These are phyloP conservation scores for Myripristis jacobus DNA, from an alignment of 2,797 vertebrate genomes.

Conservation along the genomic window DNA sequence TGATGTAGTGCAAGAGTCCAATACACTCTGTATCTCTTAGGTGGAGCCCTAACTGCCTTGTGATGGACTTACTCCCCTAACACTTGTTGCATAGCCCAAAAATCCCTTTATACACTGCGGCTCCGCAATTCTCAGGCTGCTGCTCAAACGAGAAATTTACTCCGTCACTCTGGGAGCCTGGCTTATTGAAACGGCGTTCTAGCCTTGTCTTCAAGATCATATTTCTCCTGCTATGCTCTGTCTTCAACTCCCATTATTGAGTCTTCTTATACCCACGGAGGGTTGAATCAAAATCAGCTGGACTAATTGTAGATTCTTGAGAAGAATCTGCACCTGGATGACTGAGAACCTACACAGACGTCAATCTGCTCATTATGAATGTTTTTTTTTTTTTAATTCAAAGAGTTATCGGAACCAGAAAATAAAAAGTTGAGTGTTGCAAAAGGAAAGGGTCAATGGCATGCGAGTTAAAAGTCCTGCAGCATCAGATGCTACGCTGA, in stretches of 20 bases:
- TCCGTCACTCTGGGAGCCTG: constrained; percentile 29
- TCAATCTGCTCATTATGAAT: constrained; percentile 28
- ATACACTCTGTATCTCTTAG: constrained; percentile 41
- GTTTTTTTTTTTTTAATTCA: too few species aligned
- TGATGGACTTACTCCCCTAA: constrained; percentile 15
- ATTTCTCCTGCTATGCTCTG: constrained; percentile 58
- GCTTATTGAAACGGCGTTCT: constrained; percentile 46
- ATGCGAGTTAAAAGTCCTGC: constrained; percentile 25
- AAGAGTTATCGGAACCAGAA: constrained; percentile 13
- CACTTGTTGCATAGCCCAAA: constrained; percentile 20
- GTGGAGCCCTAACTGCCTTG: constrained; percentile 43
- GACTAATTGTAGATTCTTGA: too few species aligned
- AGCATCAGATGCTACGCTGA: constrained; percentile 44
- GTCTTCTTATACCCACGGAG: too few species aligned
- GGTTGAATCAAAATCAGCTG: too few species aligned
- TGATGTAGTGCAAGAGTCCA: constrained; percentile 62
- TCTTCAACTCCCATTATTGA: constrained; percentile 42
- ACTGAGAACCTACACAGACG: too few species aligned
- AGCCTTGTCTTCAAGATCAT: constrained; percentile 55
- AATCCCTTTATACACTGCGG: constrained; percentile 19
- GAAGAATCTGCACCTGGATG: too few species aligned
- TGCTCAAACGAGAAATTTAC: constrained; percentile 40
- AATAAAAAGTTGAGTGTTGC: constrained; percentile 20
- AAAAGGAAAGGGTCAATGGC: constrained; percentile 13
- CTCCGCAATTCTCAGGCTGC: constrained; percentile 46